phyloP scores from a whole-genome alignment of 2,797 vertebrate species.

The Chelonia mydas region DNA sequence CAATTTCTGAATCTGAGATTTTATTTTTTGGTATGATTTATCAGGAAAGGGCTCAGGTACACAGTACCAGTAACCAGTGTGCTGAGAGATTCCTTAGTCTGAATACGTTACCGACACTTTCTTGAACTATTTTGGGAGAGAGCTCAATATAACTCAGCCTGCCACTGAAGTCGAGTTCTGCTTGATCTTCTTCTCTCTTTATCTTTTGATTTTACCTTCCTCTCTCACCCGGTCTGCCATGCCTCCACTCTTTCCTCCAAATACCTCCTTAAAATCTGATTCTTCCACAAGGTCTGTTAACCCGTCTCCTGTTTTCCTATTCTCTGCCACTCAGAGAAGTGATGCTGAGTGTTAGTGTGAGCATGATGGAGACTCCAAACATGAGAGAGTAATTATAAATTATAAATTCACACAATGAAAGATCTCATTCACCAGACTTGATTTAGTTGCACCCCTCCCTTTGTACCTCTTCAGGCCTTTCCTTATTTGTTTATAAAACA shows the following conservation, averaged over 20 bases:
- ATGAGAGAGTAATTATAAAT: not conserved
- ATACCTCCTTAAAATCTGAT: not conserved
- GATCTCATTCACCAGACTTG: not conserved
- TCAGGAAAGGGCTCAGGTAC: not conserved
- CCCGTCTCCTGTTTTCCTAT: not conserved
- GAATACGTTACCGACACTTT: not conserved
- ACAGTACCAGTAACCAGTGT: not conserved
- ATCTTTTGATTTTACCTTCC: not conserved
- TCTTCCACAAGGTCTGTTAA: not conserved
- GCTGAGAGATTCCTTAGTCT: not conserved
- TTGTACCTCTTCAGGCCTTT: not conserved
- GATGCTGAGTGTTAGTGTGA: not conserved
- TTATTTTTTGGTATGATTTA: not conserved
- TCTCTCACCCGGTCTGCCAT: not conserved
- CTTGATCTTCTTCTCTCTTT: not conserved
- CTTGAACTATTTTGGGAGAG: not conserved
- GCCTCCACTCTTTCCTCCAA: not conserved
- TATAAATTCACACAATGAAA: not conserved
- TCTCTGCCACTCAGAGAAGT: not conserved
- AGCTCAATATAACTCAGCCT: not conserved
- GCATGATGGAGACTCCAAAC: not conserved
- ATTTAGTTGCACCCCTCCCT: not conserved
- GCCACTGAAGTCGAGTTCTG: not conserved
- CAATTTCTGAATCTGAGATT: not conserved
- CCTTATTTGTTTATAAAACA: not conserved